Percentiles rank a stretch among this genome's conserved stretches.
These are phyloP conservation scores for Drosophila sp. DNA, from an alignment of 1,140 invertebrate species.

Conservation along the genomic window DNA sequence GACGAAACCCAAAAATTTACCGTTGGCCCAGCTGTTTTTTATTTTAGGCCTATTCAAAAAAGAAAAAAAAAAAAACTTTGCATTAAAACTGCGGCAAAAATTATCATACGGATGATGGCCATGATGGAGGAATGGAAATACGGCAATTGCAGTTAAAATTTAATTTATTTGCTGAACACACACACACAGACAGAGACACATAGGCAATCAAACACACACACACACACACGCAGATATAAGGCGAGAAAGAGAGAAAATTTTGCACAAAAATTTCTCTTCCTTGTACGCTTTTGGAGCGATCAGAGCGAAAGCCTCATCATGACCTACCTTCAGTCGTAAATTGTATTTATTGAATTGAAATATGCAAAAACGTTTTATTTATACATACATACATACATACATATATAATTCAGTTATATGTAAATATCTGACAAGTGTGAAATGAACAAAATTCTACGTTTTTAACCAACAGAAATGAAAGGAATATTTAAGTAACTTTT, in stretches of 20 bases:
- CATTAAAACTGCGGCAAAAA: constrained; percentile 6
- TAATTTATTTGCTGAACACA: constrained; percentile 47
- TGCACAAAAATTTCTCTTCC: constrained; percentile 49
- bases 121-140: constrained; percentile 22
- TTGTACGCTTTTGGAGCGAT: constrained; percentile 30
- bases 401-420: too few species aligned
- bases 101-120: constrained; percentile 11
- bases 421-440: too few species aligned
- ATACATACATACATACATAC: too few species aligned
- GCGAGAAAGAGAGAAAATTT: constrained; percentile 4
- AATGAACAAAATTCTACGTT: too few species aligned
- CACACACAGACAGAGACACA: constrained; percentile 24
- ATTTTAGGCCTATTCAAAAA: constrained; percentile 26
- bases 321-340: constrained; percentile 48
- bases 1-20: constrained; percentile 17
- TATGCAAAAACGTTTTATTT: not conserved
- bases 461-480: too few species aligned
- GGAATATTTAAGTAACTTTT: too few species aligned
- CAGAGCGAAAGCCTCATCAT: constrained; percentile 29
- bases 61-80: constrained; percentile 4
- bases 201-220: not conserved
- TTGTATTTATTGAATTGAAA: constrained; percentile 5
- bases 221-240: not conserved
- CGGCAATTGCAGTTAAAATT: constrained; percentile 30
- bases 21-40: constrained; percentile 23